Evolutionary conservation across 2,888 invertebrate genomes (phyloP).

Genomic region (Pristionchus maxplancki): DNA sequence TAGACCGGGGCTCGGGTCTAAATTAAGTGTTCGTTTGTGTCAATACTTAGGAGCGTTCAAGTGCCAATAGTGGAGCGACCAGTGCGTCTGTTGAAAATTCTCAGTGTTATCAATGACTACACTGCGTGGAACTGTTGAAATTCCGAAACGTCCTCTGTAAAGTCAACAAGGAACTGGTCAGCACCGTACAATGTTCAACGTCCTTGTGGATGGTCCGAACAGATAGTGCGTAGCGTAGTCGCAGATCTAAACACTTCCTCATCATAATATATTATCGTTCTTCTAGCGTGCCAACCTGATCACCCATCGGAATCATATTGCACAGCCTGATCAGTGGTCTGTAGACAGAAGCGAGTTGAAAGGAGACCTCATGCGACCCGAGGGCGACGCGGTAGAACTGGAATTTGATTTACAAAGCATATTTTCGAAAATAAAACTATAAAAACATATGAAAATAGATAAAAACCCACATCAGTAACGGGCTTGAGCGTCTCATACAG

Average conservation of each 20-base stretch:
- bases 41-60: background rate
- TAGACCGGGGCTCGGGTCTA: background rate
- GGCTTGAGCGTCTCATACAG: background rate
- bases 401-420: background rate
- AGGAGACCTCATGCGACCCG: background rate
- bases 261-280: background rate
- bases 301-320: background rate
- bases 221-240: background rate
- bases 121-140: no score
- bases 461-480: background rate
- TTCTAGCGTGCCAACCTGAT: background rate
- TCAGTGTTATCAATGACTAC: no score
- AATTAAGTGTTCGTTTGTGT: background rate
- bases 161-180: no score
- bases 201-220: background rate
- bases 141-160: no score
- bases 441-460: background rate
- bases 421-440: background rate
- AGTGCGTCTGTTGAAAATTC: no score
- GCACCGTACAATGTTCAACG: background rate
- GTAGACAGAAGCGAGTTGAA: background rate
- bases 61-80: no score
- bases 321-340: background rate
- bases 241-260: background rate
- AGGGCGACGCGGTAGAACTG: background rate